These are phyloP conservation scores for Octonoba sinensis DNA, from an alignment of 2,888 invertebrate species.

Conservation along the genomic window DNA sequence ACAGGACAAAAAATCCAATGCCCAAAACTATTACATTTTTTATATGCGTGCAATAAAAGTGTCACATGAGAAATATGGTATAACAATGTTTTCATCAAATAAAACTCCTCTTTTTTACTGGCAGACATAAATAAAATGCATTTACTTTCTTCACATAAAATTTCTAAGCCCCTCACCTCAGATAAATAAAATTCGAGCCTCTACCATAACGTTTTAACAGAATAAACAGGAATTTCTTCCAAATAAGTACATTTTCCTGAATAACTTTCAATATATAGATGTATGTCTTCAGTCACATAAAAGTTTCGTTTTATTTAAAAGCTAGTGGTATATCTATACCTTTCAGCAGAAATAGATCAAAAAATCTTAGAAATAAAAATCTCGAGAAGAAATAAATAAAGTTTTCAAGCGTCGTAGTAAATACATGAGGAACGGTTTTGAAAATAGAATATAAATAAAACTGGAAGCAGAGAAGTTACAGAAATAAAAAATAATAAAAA, in stretches of 20 bases:
- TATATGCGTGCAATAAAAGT: too few relatives aligned
- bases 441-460: slow-evolving; percentile 56
- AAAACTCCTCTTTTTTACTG: too few relatives aligned
- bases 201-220: slow-evolving; percentile 26
- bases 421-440: slow-evolving; percentile 42
- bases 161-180: not conserved
- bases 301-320: slow-evolving; percentile 55
- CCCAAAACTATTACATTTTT: too few relatives aligned
- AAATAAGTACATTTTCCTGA: slow-evolving; percentile 19
- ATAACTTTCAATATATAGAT: slow-evolving; percentile 15
- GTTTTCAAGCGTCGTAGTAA: slow-evolving; percentile 24
- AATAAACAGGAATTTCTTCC: slow-evolving; percentile 35
- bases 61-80: too few relatives aligned
- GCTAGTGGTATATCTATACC: slow-evolving; percentile 19
- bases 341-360: not conserved
- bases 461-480: not conserved
- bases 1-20: too few relatives aligned
- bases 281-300: slow-evolving; percentile 32
- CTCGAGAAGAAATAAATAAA: slow-evolving; percentile 13
- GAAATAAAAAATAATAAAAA: not conserved
- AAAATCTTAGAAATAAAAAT: too few relatives aligned
- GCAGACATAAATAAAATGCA: too few relatives aligned
- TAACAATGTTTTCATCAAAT: too few relatives aligned
- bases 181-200: slow-evolving; percentile 43
- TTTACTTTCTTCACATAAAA: too few relatives aligned